Conservation (phyloP, 37 sponge, comb jelly and placozoan species). For the Crambe crambe region DNA sequence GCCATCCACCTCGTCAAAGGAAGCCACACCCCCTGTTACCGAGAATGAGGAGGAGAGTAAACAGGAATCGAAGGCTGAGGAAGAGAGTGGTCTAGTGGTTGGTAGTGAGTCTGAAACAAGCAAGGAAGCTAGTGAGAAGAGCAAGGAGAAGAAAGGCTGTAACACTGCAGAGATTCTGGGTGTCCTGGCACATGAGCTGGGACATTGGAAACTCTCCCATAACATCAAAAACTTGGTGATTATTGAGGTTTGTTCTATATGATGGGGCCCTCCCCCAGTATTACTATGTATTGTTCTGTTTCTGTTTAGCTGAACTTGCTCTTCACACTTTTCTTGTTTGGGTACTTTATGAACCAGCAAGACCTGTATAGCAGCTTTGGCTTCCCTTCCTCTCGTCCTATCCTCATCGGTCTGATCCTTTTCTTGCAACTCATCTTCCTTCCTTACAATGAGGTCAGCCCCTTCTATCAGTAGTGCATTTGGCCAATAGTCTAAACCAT, state of each 20-base stretch:
- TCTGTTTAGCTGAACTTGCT: conserved; percentile 65
- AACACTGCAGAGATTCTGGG: conserved; percentile 83
- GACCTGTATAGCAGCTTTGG: conserved; percentile 89
- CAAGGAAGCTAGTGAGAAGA: conserved; percentile 15
- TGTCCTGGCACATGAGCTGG: conserved; percentile 95
- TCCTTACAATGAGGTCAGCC: conserved; percentile 69
- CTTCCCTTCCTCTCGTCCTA: conserved; percentile 79
- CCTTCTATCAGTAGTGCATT: no score
- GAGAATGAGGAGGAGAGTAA: no score
- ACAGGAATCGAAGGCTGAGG: not conserved
- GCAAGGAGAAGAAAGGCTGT: conserved; percentile 69
- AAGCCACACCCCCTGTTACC: no score
- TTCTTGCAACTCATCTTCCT: conserved; percentile 69
- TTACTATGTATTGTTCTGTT: not conserved
- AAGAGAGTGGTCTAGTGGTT: no score
- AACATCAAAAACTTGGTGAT: conserved; percentile 61
- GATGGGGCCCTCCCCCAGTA: not conserved
- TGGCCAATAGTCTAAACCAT: no score
- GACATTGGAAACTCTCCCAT: conserved; percentile 93
- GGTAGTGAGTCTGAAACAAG: no score
- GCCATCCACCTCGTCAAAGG: no score
- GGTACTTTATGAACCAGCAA: conserved; percentile 77
- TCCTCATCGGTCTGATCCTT: conserved; percentile 86
- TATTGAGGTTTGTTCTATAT: conserved; percentile 38
- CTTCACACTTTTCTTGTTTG: conserved; percentile 72